Evolutionary conservation across 2,888 invertebrate genomes (phyloP).

Genomic region (Xylocampa areola): DNA sequence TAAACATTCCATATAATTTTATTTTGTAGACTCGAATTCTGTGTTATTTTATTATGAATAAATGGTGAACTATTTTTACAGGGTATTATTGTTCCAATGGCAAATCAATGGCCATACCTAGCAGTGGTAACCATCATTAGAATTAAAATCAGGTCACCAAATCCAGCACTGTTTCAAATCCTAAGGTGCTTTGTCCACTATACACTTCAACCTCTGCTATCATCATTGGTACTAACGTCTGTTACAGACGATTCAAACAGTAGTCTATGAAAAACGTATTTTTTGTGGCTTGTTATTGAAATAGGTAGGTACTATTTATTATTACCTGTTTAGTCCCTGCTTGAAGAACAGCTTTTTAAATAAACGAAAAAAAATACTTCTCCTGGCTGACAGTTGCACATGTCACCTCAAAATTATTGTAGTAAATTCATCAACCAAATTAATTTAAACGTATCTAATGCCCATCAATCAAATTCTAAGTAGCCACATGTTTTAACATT

Average conservation of each 20-base stretch:
- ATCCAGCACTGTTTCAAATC: no score
- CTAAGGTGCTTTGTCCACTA: no score
- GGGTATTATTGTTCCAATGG: slow-evolving; percentile 16
- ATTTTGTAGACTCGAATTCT: slow-evolving; percentile 31
- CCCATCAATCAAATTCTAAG: slow-evolving; percentile 17
- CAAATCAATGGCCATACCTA: not conserved
- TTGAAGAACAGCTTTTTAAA: not conserved
- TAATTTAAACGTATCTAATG: not conserved
- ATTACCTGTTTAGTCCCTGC: no score
- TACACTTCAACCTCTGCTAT: no score
- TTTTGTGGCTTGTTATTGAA: no score
- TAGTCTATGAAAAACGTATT: no score
- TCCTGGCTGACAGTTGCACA: slow-evolving; percentile 18
- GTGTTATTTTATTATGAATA: slow-evolving; percentile 44
- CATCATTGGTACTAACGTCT: no score
- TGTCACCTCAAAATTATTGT: slow-evolving; percentile 19
- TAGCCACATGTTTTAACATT: not conserved
- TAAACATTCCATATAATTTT: slow-evolving; percentile 46
- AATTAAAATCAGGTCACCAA: no score
- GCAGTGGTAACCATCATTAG: no score
- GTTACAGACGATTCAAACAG: no score
- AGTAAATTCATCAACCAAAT: slow-evolving; percentile 3
- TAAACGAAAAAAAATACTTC: slow-evolving; percentile 19
- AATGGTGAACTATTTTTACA: slow-evolving; percentile 20
- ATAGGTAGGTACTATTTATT: no score